Evolutionary conservation across 1,140 invertebrate genomes (phyloP), one percentile per base, ranked within the genome.

Genomic region (Cydia amplana): DNA sequence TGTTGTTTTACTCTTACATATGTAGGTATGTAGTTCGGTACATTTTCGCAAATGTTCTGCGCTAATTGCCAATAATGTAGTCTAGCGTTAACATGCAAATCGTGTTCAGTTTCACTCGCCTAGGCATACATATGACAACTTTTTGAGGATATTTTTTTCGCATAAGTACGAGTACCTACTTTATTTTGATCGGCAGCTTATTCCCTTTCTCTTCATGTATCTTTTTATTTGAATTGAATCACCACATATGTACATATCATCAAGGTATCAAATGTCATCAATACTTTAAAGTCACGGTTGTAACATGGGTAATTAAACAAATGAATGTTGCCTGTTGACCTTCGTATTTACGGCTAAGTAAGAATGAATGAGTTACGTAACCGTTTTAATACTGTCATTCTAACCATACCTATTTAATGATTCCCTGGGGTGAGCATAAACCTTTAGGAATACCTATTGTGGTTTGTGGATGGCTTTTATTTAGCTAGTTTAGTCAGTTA

Each of bases 51-150:
- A 60, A 60, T 60, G 1, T 20, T 60, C 49, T n/a, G 49, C 49
- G 49, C n/a, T 51, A n/a, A 51, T 51, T 51, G 49, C 49, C 4
- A 60, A 60, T 12, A 20, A 60, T 20, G 18, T 20, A 60, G 18
- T 20, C 55, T 60, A 51, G 49, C 49, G 49, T 51, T 51, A n/a
- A 51, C 49, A 51, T 51, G 49, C 49, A 51, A 51, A 51, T 51
- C 4, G 16, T 16, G n/a, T 51, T 51, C 40, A 43, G 40, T 43
- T 43, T 43, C 40, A 43, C 40, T 43, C 9, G 40, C 12, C 40
- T 43, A 40, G 40, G 40, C 40, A 40, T 7, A 36, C 32, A 36
- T 36, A 7, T 36, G 7, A 36, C 32, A 7, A 36, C 28, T 28
- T 28, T 28, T 28, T 28, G 28, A 28, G 28, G 28, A 28, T 28